phyloP scores from a whole-genome alignment of 1,140 invertebrate genomes.

The Gryllus bimaculatus region DNA sequence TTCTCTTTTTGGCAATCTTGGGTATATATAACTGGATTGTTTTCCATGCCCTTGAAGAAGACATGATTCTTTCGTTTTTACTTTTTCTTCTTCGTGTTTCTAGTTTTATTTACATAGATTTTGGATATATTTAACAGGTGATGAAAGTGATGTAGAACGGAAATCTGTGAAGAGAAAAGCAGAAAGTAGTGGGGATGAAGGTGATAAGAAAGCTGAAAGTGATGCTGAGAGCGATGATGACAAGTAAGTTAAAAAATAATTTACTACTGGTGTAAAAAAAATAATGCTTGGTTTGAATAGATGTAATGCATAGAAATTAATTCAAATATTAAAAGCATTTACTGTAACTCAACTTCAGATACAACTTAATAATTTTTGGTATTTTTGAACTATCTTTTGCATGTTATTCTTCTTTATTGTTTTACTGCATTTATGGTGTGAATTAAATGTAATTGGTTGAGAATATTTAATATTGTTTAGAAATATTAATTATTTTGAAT shows the following conservation, averaged over 20 bases:
- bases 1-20: too few species aligned
- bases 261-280: not conserved
- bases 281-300: not conserved
- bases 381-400: not conserved
- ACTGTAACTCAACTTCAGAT: not conserved
- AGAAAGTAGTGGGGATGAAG: slow-evolving; percentile 15
- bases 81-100: too few species aligned
- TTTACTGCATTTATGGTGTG: too few species aligned
- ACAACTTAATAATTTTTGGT: not conserved
- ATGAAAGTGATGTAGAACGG: not conserved
- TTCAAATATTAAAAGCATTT: not conserved
- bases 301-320: not conserved
- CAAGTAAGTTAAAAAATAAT: not conserved
- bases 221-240: slow-evolving; percentile 17
- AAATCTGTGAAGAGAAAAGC: slow-evolving; percentile 1
- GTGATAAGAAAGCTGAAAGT: slow-evolving; percentile 12
- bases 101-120: too few species aligned
- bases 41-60: too few species aligned
- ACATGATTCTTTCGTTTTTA: too few species aligned
- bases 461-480: too few species aligned
- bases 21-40: too few species aligned
- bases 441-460: too few species aligned
- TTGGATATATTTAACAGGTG: not conserved
- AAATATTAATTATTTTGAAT: too few species aligned
- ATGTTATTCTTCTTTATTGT: too few species aligned